These are phyloP conservation scores for Clarias laeviceps DNA, from an alignment of 2,797 vertebrate species.

Conservation along the genomic window DNA sequence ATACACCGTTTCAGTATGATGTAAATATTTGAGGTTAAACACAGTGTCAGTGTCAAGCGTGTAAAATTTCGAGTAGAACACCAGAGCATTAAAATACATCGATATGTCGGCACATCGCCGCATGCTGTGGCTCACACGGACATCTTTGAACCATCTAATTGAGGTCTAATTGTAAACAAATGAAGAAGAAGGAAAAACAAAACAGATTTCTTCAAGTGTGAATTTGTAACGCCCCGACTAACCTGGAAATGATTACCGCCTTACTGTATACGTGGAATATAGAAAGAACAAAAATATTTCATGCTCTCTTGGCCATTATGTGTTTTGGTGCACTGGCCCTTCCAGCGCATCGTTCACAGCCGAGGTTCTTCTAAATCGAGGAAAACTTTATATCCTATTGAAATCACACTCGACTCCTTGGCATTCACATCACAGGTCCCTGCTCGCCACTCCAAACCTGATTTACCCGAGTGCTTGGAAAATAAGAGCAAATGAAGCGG, in stretches of 20 bases:
- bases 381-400: constrained; percentile 1
- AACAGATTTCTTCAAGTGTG: neutral
- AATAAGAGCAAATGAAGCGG: constrained; percentile 38
- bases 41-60: neutral
- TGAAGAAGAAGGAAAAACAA: no score
- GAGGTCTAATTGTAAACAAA: neutral
- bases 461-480: constrained; percentile 29
- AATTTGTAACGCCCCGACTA: neutral
- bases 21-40: neutral
- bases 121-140: neutral
- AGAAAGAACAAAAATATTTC: neutral
- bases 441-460: constrained; percentile 9
- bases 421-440: constrained; percentile 8
- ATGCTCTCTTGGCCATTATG: neutral
- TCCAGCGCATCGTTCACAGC: neutral
- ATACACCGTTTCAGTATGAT: neutral
- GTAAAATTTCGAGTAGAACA: neutral
- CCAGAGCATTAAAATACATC: neutral
- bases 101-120: neutral
- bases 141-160: neutral
- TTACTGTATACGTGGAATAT: neutral
- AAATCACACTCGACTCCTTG: neutral
- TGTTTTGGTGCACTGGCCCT: neutral
- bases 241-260: neutral
- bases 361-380: neutral